phyloP scores from a whole-genome alignment of 2,113 vertebrate species.

The Forbesichthys papilliferus region DNA sequence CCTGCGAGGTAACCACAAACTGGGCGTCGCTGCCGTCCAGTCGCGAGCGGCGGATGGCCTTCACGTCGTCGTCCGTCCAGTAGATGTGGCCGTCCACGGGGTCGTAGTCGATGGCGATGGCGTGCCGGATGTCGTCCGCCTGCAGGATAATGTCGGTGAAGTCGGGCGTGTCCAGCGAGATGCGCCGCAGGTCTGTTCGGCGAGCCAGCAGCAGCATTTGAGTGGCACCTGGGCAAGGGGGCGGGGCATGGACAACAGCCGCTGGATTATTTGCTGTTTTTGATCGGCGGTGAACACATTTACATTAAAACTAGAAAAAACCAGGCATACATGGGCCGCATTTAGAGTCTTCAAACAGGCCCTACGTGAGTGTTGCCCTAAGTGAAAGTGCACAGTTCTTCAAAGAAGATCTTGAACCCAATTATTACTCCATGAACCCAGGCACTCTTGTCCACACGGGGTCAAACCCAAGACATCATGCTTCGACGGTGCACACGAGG shows the following conservation, averaged over 20 bases:
- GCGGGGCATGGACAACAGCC: neutral
- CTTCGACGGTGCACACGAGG: neutral
- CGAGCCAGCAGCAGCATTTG: slow-evolving; percentile 90
- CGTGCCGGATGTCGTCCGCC: slow-evolving; percentile 92
- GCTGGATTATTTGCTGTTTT: too few species aligned
- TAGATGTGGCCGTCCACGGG: slow-evolving; percentile 92
- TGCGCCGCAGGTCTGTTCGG: slow-evolving; percentile 89
- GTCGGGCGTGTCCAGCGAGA: slow-evolving; percentile 94
- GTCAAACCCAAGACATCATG: neutral
- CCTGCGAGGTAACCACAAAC: slow-evolving; percentile 86
- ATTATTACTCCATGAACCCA: neutral
- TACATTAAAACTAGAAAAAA: too few species aligned
- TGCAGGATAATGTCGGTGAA: slow-evolving; percentile 93
- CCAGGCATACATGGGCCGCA: too few species aligned
- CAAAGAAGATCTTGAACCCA: too few species aligned
- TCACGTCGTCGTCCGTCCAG: slow-evolving; percentile 96
- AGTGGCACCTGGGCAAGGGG: slow-evolving; percentile 83
- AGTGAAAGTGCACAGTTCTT: too few species aligned
- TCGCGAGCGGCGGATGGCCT: slow-evolving; percentile 87
- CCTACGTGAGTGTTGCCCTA: too few species aligned
- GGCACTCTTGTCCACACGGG: neutral
- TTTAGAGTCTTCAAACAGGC: too few species aligned
- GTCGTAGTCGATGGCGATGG: slow-evolving; percentile 96
- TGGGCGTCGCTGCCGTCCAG: slow-evolving; percentile 87
- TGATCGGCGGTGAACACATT: too few species aligned